A percentile compares a stretch with the other conserved stretches of the same genome.
These are phyloP conservation scores for Scolopax rusticola DNA, from an alignment of 2,797 vertebrate species.

Conservation along the genomic window DNA sequence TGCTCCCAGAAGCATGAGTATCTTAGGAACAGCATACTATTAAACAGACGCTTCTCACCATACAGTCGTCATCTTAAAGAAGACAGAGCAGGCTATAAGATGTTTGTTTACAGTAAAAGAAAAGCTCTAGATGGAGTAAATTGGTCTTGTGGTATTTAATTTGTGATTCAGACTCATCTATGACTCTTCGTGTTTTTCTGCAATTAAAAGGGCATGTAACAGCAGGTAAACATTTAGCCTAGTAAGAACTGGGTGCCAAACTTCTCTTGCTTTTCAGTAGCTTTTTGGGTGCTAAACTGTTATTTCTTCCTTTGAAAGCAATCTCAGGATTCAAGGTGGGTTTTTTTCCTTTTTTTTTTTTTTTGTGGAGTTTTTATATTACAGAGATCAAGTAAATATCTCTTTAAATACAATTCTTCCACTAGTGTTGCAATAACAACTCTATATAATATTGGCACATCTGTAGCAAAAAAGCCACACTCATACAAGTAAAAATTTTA, in stretches of 20 bases:
- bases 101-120: constrained; percentile 55
- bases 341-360: background rate
- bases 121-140: constrained; percentile 40
- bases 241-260: background rate
- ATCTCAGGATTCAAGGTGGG: background rate
- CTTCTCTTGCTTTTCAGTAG: background rate
- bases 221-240: background rate
- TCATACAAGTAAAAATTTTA: background rate
- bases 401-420: background rate
- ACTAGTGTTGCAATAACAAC: background rate
- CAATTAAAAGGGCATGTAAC: constrained; percentile 21
- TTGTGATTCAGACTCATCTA: constrained; percentile 38
- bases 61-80: constrained; percentile 20
- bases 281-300: background rate
- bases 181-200: constrained; percentile 15
- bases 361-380: background rate
- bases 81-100: constrained; percentile 6
- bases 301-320: background rate
- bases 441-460: background rate
- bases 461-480: background rate
- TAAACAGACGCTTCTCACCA: background rate
- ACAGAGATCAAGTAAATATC: background rate
- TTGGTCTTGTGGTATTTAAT: constrained; percentile 34
- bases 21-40: background rate
- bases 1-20: constrained; percentile 6